Conservation (phyloP, 2,797 vertebrate genomes). For the Sarcophilus harrisii region DNA sequence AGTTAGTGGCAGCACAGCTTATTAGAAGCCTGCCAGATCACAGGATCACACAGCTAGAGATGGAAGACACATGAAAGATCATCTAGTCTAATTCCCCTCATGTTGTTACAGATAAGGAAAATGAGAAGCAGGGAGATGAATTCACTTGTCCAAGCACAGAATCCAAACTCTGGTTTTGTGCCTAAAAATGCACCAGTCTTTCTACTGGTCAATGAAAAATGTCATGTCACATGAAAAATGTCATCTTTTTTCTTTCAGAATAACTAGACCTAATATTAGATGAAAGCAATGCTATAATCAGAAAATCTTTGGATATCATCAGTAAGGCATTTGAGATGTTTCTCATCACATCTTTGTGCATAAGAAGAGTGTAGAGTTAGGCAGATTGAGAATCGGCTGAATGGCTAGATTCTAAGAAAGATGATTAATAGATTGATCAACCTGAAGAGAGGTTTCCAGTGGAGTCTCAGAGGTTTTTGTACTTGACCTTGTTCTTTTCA, state of each 20-base stretch:
- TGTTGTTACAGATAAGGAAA: background rate
- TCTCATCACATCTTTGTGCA: background rate
- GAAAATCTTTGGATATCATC: background rate
- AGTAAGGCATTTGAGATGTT: background rate
- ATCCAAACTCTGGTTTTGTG: background rate
- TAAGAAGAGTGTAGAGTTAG: background rate
- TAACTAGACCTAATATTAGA: background rate
- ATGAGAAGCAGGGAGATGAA: background rate
- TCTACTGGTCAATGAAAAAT: background rate
- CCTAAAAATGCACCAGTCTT: background rate
- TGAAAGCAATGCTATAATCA: background rate
- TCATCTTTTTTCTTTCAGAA: background rate
- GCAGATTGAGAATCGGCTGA: background rate
- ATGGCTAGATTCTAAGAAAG: background rate
- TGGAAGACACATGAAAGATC: background rate
- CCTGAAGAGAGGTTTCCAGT: background rate
- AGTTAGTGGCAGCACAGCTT: background rate
- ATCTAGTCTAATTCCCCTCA: background rate
- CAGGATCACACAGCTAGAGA: background rate
- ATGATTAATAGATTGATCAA: background rate
- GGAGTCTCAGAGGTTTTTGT: background rate
- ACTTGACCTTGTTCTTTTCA: background rate
- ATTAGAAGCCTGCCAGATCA: background rate
- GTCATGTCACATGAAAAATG: background rate
- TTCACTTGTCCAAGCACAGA: background rate